These are phyloP conservation scores for Glyptemys insculpta DNA, from an alignment of 2,797 vertebrate species.

Conservation along the genomic window DNA sequence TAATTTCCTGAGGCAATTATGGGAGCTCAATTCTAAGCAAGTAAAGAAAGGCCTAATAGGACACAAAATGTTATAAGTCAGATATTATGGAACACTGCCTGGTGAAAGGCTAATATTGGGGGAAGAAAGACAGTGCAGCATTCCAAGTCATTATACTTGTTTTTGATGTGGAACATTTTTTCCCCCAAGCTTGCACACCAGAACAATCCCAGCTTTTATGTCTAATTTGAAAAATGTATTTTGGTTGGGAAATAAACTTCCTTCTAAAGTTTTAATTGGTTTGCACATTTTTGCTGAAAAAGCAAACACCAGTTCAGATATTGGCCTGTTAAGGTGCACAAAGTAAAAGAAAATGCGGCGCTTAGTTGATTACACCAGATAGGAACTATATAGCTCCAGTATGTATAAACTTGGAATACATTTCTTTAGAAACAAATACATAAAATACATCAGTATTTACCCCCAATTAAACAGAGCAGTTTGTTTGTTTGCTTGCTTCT, in stretches of 20 bases:
- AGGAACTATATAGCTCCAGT: background rate
- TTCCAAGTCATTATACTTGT: background rate
- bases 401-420: background rate
- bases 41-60: background rate
- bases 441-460: background rate
- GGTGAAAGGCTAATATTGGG: background rate
- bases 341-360: background rate
- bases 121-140: background rate
- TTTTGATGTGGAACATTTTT: background rate
- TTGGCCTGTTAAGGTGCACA: rapidly evolving
- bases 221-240: background rate
- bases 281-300: background rate
- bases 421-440: background rate
- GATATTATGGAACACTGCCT: background rate
- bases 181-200: background rate
- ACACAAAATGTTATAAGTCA: background rate
- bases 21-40: background rate
- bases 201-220: background rate
- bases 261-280: background rate
- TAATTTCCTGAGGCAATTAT: background rate
- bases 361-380: conserved; percentile 25
- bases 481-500: conserved; percentile 16
- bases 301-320: background rate
- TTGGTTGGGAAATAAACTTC: background rate
- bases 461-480: background rate